Conservation (phyloP, 1,140 invertebrate species). For the Drosophila obscura region DNA sequence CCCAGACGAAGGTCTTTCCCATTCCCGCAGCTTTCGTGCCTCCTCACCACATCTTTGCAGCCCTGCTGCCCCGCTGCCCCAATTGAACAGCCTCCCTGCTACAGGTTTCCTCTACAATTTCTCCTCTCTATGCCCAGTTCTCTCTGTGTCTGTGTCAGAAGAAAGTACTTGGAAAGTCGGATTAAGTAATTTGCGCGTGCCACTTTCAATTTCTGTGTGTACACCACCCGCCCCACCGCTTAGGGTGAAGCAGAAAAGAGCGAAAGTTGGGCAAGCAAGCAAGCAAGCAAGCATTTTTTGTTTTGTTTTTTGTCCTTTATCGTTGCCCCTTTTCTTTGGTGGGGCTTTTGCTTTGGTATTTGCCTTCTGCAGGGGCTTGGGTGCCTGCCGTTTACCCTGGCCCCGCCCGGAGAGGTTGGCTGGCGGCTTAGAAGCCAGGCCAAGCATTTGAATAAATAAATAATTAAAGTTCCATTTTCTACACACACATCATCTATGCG, state of each 20-base stretch:
- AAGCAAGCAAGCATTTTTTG: too few relatives aligned
- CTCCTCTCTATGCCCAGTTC: conserved; percentile 1
- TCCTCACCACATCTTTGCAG: too few relatives aligned
- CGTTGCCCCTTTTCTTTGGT: not conserved
- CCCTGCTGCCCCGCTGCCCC: too few relatives aligned
- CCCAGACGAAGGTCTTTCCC: not conserved
- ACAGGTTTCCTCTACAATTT: not conserved
- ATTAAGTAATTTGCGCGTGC: conserved; percentile 80
- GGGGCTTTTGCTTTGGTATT: conserved; percentile 1
- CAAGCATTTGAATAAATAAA: conserved; percentile 72
- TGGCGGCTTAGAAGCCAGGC: conserved; percentile 45
- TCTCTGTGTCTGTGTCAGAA: conserved; percentile 36
- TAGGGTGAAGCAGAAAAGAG: not conserved
- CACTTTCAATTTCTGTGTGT: conserved; percentile 63
- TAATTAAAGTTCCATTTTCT: conserved; percentile 58
- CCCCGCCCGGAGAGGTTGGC: conserved; percentile 7
- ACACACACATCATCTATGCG: not conserved
- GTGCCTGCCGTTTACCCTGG: not conserved
- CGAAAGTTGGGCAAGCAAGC: conserved; percentile 32
- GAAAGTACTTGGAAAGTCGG: conserved; percentile 75
- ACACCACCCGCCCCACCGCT: not conserved
- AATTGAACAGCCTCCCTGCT: too few relatives aligned
- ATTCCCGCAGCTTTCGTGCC: not conserved
- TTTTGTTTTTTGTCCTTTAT: conserved; percentile 8
- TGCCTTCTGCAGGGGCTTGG: not conserved